Percentiles rank a stretch among this genome's conserved stretches.
Evolutionary conservation across 2,113 vertebrate genomes (phyloP).

Genomic region (Sceloporus undulatus): DNA sequence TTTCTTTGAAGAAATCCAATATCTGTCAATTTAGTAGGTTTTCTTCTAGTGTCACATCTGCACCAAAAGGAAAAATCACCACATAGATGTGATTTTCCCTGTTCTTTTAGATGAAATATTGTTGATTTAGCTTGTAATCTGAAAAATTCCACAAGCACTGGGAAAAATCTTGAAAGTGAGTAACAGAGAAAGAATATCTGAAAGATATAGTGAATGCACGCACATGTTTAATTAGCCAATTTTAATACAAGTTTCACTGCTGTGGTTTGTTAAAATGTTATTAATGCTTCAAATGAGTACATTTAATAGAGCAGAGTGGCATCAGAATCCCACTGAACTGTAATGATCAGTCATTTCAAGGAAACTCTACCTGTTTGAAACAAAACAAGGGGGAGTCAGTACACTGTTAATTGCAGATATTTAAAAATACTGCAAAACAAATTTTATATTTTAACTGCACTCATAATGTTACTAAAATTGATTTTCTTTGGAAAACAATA

Average conservation of each 20-base stretch:
- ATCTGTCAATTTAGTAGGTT: background rate
- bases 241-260: constrained; percentile 39
- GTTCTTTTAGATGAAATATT: background rate
- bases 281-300: constrained; percentile 51
- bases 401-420: background rate
- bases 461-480: background rate
- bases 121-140: constrained; percentile 1
- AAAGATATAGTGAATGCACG: constrained; percentile 51
- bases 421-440: background rate
- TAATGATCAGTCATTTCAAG: constrained; percentile 24
- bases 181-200: constrained; percentile 56
- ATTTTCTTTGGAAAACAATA: background rate
- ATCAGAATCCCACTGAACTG: constrained; percentile 24
- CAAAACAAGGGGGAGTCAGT: background rate
- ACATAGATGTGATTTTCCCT: constrained; percentile 3
- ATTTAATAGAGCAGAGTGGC: constrained; percentile 31
- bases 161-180: constrained; percentile 38
- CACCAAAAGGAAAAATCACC: constrained; percentile 8
- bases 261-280: constrained; percentile 42
- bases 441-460: background rate
- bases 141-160: constrained; percentile 46
- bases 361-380: background rate
- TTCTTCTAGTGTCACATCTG: background rate
- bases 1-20: background rate
- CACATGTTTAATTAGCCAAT: constrained; percentile 43